phyloP scores from a whole-genome alignment of 2,888 invertebrate species.

The Ceraclea dissimilis region DNA sequence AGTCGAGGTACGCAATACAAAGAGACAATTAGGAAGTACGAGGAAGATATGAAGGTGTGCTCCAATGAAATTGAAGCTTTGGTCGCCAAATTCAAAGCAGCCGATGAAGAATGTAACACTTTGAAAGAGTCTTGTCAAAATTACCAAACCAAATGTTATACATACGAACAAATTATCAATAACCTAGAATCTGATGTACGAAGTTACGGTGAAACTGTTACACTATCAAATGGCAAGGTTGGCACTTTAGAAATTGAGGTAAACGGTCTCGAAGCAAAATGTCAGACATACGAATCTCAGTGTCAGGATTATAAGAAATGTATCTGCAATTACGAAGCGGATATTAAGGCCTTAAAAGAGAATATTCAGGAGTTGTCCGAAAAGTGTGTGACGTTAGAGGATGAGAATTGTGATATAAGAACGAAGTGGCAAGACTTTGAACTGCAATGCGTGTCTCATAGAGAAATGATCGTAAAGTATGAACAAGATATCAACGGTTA shows the following conservation, averaged over 20 bases:
- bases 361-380: background rate
- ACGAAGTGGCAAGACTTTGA: background rate
- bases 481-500: too few species aligned
- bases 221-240: background rate
- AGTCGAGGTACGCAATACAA: background rate
- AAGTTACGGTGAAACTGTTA: background rate
- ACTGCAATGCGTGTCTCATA: too few species aligned
- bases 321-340: background rate
- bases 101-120: background rate
- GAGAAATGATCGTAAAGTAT: too few species aligned
- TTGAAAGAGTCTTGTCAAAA: background rate
- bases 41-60: background rate
- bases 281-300: background rate
- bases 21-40: background rate
- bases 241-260: background rate
- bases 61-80: constrained; percentile 1
- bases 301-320: background rate
- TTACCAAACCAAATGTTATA: background rate
- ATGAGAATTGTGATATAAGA: background rate
- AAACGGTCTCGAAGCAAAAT: background rate
- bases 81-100: background rate
- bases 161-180: background rate
- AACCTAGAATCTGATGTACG: background rate
- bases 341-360: background rate
- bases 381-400: too few species aligned